Base-by-base conservation (phyloP, 2,888 invertebrate genomes). In the Masnerella sp. region DNA sequence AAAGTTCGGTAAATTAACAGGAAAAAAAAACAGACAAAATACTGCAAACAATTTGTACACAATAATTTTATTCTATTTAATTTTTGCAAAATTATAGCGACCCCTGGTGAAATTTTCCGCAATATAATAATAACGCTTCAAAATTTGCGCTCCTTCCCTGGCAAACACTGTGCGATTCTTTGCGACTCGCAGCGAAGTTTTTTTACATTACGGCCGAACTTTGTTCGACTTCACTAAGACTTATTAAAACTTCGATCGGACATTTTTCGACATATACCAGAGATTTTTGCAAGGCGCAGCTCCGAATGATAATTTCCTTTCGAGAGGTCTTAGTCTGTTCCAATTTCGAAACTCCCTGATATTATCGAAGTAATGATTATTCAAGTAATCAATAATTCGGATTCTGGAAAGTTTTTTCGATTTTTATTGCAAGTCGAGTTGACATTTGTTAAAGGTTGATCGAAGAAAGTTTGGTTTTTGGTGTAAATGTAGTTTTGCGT, bases 161-260 rank as follows among this genome's bases (percentile, higher is more conserved):
- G 28, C 54, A 54, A 36, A 40, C 54, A 40, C 32, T 20, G 22
- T 34, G 14, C 38, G 20, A 34, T 58, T 58, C 40, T 32, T 43
- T 43, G 32, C 17, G 18, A 58, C 12, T 40, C 43, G 32, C 52
- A 38, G 4, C 38, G 18, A 52, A 51, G 22, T 36, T 40, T 52
- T 51, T 34, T 52, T 40, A 40, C 40, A 20, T 25, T 28, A 38
- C 25, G 54, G 54, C 42, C 42, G 42, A 54, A 54, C 54, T 54
- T 54, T 40, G 20, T 42, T 42, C 12, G 18, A 54, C 54, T 54
- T 54, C 20, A 42, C 54, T 42, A 54, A 54, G 54, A 18, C 54
- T 54, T 54, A 54, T 54, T 54, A 54, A 54, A 54, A 54, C 54
- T 54, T 54, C 42, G 42, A 30, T 54, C 14, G 18, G 30, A 30